A percentile compares a stretch with the other conserved stretches of the same genome.
These are phyloP conservation scores for Ceryle rudis DNA, from an alignment of 2,797 vertebrate genomes.

Conservation along the genomic window DNA sequence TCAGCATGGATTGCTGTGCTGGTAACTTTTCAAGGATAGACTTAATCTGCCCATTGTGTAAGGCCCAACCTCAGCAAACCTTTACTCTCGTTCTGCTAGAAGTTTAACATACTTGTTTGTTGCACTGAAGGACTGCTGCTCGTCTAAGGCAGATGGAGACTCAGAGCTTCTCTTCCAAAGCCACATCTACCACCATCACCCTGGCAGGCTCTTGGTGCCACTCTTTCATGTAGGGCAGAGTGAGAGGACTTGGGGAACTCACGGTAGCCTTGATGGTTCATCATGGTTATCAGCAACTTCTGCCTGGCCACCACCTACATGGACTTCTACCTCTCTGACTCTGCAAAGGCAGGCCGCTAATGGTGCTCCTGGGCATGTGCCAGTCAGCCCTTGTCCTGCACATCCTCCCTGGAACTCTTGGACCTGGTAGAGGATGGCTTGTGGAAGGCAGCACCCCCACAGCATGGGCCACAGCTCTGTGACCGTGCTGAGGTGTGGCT, in stretches of 20 bases:
- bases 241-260: neutral
- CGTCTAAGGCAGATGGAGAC: neutral
- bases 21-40: neutral
- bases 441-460: neutral
- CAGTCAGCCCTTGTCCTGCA: rapidly evolving
- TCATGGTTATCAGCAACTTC: rapidly evolving
- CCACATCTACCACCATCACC: rapidly evolving
- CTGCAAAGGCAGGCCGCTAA: neutral
- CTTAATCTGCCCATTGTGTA: neutral
- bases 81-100: neutral
- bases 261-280: neutral
- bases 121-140: neutral
- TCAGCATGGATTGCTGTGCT: neutral
- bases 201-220: neutral
- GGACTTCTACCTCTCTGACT: neutral
- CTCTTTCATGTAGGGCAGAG: neutral
- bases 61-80: neutral
- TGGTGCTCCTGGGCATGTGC: rapidly evolving
- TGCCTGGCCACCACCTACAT: neutral
- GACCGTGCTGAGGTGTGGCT: neutral
- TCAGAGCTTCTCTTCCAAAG: neutral
- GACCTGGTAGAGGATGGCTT: neutral
- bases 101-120: neutral
- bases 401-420: rapidly evolving
- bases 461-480: rapidly evolving